Conservation (phyloP, 2,888 invertebrate species). For the Patella caerulea region DNA sequence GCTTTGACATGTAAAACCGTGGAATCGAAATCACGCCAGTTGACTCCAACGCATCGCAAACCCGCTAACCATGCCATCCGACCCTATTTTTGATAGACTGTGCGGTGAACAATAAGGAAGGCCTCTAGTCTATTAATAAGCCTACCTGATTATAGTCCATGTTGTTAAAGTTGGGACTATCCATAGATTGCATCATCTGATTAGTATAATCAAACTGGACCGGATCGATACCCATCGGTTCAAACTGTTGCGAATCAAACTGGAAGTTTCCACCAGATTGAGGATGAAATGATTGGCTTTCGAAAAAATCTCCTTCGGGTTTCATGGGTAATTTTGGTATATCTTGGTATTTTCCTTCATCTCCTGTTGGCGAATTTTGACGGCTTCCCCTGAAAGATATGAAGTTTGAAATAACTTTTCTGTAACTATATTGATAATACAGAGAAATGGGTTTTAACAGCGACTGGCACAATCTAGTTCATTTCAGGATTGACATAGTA, state of each 20-base stretch:
- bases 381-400: constrained; percentile 79
- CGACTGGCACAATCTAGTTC: too few relatives aligned
- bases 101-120: too few relatives aligned
- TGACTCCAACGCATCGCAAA: too few relatives aligned
- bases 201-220: constrained; percentile 68
- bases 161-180: constrained; percentile 70
- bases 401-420: not conserved
- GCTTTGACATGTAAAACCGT: too few relatives aligned
- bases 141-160: constrained; percentile 70
- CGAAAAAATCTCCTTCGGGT: constrained; percentile 56
- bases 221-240: constrained; percentile 69
- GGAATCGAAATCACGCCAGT: too few relatives aligned
- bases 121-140: not conserved
- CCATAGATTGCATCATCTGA: constrained; percentile 70
- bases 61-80: too few relatives aligned
- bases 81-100: too few relatives aligned
- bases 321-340: constrained; percentile 37
- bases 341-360: constrained; percentile 75
- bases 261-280: constrained; percentile 56
- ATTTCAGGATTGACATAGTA: too few relatives aligned
- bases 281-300: constrained; percentile 45
- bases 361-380: constrained; percentile 92
- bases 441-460: too few relatives aligned
- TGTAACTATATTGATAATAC: not conserved
- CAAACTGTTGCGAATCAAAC: constrained; percentile 66